These are phyloP conservation scores for Alces alces DNA, from an alignment of 2,113 vertebrate genomes.

Conservation along the genomic window DNA sequence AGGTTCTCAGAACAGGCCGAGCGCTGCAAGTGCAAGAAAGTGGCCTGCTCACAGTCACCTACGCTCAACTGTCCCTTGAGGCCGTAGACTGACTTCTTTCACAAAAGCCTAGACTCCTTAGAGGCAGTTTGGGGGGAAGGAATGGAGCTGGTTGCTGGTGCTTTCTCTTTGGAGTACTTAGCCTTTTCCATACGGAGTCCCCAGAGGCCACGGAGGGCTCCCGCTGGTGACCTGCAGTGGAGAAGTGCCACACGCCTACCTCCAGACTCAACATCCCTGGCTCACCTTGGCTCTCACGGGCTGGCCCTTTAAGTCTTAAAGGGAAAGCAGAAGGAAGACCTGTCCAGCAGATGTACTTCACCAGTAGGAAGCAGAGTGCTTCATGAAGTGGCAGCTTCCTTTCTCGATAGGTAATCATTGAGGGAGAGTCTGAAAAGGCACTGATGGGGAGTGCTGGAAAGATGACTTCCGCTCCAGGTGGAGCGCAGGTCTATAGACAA, in stretches of 20 bases:
- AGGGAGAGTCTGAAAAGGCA: not conserved
- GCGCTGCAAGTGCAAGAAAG: too few relatives aligned
- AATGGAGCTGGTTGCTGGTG: not conserved
- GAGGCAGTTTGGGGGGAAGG: not conserved
- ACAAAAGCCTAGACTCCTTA: not conserved
- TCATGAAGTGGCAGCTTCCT: not conserved
- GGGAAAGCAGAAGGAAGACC: not conserved
- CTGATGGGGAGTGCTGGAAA: not conserved
- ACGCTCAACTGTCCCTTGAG: not conserved
- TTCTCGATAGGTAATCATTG: not conserved
- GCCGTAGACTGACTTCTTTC: not conserved
- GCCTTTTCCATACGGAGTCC: too few relatives aligned
- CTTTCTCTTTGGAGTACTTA: not conserved
- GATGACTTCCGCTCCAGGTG: not conserved
- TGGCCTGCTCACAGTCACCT: not conserved
- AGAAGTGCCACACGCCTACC: not conserved
- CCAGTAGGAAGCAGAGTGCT: not conserved
- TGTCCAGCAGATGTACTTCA: not conserved
- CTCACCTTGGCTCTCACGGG: not conserved
- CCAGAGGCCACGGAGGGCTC: fast-evolving
- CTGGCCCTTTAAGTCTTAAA: not conserved
- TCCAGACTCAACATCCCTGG: not conserved
- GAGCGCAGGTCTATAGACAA: not conserved
- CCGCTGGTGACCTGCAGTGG: not conserved
- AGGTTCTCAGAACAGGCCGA: not conserved